These are phyloP conservation scores for Limenitis camilla DNA, from an alignment of 2,888 invertebrate genomes.

Conservation along the genomic window DNA sequence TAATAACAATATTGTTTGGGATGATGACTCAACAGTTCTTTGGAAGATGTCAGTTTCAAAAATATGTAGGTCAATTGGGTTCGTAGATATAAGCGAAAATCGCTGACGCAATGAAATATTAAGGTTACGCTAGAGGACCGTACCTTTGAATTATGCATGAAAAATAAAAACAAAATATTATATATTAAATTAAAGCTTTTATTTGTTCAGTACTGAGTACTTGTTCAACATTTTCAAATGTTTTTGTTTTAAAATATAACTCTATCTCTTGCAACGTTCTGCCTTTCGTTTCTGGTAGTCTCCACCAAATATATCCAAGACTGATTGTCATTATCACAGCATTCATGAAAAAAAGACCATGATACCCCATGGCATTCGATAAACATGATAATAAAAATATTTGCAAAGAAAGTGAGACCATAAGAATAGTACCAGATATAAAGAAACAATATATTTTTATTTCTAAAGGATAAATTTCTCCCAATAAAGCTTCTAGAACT, in stretches of 20 bases:
- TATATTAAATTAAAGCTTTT: too few relatives aligned
- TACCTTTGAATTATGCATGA: not conserved
- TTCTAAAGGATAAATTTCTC: conserved; percentile 15
- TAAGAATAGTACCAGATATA: not conserved
- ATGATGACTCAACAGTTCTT: too few relatives aligned
- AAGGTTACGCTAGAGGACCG: too few relatives aligned
- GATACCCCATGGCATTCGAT: conserved; percentile 1
- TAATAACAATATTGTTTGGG: too few relatives aligned
- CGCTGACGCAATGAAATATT: too few relatives aligned
- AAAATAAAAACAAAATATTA: too few relatives aligned
- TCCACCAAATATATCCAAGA: conserved; percentile 4
- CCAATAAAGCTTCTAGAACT: conserved; percentile 3
- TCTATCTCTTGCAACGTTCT: conserved; percentile 30
- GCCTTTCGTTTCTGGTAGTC: conserved; percentile 12
- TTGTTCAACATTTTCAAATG: conserved; percentile 7
- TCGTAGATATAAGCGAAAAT: too few relatives aligned
- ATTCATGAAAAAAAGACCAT: conserved; percentile 10
- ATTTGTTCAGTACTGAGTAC: not conserved
- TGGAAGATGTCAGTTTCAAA: too few relatives aligned
- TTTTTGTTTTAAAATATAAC: conserved; percentile 27
- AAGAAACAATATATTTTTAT: conserved; percentile 5
- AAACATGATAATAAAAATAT: conserved; percentile 4
- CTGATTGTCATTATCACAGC: conserved; percentile 2
- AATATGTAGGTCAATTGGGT: too few relatives aligned
- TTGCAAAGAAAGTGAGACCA: not conserved